Conservation (phyloP, 2,113 vertebrate genomes). For the Cottus gobio region DNA sequence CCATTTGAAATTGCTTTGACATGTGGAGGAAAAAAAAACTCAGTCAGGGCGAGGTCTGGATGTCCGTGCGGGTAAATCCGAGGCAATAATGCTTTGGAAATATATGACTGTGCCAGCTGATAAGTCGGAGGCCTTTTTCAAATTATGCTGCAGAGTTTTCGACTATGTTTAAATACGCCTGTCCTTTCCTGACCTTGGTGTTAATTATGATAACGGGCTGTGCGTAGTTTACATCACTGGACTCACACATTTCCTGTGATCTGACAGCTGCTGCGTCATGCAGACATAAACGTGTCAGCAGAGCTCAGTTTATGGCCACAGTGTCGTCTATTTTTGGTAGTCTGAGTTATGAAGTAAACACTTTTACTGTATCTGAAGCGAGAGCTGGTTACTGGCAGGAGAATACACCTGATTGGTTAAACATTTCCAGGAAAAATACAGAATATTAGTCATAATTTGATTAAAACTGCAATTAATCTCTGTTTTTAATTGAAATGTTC, state of each 20-base stretch:
- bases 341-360: not conserved
- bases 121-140: slow-evolving; percentile 12
- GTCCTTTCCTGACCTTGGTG: slow-evolving; percentile 24
- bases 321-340: not conserved
- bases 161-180: not conserved
- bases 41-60: slow-evolving; percentile 29
- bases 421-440: not conserved
- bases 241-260: not conserved
- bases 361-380: not conserved
- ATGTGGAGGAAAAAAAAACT: slow-evolving; percentile 38
- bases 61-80: slow-evolving; percentile 34
- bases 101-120: slow-evolving; percentile 35
- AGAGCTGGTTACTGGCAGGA: not conserved
- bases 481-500: no score
- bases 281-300: not conserved
- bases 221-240: not conserved
- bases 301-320: not conserved
- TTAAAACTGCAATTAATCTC: no score
- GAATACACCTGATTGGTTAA: not conserved
- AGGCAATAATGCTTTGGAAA: slow-evolving; percentile 27
- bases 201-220: not conserved
- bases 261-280: not conserved
- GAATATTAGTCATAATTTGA: not conserved
- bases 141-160: slow-evolving; percentile 8
- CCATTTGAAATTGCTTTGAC: slow-evolving; percentile 59